Evolutionary conservation across 2,888 invertebrate species (phyloP).

Genomic region (Thymelicus lineola): DNA sequence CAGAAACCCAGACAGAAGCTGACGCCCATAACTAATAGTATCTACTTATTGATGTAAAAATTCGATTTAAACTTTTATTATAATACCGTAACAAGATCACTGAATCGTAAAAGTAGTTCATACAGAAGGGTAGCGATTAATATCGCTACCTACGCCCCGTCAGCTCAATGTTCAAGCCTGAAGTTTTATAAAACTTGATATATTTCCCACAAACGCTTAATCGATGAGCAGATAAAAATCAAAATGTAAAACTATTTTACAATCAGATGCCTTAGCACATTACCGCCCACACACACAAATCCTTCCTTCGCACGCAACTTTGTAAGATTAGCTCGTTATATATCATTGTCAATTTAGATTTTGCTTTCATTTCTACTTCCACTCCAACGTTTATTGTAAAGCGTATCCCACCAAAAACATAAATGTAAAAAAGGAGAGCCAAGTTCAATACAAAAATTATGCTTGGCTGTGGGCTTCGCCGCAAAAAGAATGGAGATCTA

Average conservation of each 20-base stretch:
- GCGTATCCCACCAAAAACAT: too few species aligned
- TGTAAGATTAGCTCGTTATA: conserved; percentile 23
- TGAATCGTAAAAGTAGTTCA: conserved; percentile 66
- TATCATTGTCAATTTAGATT: conserved; percentile 28
- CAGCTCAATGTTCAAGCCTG: conserved; percentile 68
- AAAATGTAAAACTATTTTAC: conserved; percentile 42
- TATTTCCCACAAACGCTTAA: conserved; percentile 63
- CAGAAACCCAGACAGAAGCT: too few species aligned
- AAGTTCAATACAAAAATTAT: too few species aligned
- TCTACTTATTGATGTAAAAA: not conserved
- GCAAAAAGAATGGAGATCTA: too few species aligned
- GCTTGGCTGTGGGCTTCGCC: too few species aligned
- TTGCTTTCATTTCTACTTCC: too few species aligned
- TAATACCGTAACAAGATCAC: conserved; percentile 21
- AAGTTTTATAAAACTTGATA: conserved; percentile 70
- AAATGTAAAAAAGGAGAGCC: too few species aligned
- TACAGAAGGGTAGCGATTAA: conserved; percentile 71
- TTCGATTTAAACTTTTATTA: conserved; percentile 6
- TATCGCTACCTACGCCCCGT: conserved; percentile 75
- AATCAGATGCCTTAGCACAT: conserved; percentile 34
- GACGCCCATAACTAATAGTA: too few species aligned
- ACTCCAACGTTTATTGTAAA: too few species aligned
- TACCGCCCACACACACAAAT: conserved; percentile 41
- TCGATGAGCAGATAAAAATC: conserved; percentile 71
- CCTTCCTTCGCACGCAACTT: conserved; percentile 30